A percentile compares a stretch with the other conserved stretches of the same genome.
Evolutionary conservation across 1,140 invertebrate species (phyloP).

Genomic region (Danaus plexippus): DNA sequence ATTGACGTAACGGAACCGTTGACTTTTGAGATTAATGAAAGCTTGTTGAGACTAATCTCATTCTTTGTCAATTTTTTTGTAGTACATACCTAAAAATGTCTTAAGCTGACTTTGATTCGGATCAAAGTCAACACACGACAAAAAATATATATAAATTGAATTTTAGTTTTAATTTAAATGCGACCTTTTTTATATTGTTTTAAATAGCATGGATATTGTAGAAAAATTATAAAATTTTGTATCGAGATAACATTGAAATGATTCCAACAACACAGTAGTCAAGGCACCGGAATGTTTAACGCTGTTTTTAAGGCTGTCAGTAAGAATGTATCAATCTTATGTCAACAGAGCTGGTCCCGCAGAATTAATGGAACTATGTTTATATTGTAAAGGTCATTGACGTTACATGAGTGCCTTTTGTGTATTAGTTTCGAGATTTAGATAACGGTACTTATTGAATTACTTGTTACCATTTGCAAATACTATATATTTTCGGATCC

Average conservation of each 20-base stretch:
- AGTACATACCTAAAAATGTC: too few relatives aligned
- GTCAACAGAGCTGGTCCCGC: conserved; percentile 17
- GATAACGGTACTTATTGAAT: conserved; percentile 28
- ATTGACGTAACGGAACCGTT: too few relatives aligned
- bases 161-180: too few relatives aligned
- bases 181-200: too few relatives aligned
- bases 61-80: background rate
- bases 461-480: background rate
- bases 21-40: too few relatives aligned
- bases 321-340: conserved; percentile 23
- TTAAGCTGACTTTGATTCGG: too few relatives aligned
- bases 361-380: conserved; percentile 29
- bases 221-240: too few relatives aligned
- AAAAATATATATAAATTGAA: too few relatives aligned
- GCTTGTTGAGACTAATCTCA: conserved; percentile 24
- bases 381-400: conserved; percentile 33
- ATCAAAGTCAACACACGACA: too few relatives aligned
- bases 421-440: conserved; percentile 20
- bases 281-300: too few relatives aligned
- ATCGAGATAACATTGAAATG: too few relatives aligned
- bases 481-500: background rate
- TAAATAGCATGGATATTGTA: too few relatives aligned
- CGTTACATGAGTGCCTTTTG: conserved; percentile 25
- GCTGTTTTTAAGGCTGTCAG: conserved; percentile 1
- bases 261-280: background rate